Percentiles rank a stretch among this genome's conserved stretches.
These are phyloP conservation scores for Salvelinus alpinus DNA, from an alignment of 2,113 vertebrate genomes.

Conservation along the genomic window DNA sequence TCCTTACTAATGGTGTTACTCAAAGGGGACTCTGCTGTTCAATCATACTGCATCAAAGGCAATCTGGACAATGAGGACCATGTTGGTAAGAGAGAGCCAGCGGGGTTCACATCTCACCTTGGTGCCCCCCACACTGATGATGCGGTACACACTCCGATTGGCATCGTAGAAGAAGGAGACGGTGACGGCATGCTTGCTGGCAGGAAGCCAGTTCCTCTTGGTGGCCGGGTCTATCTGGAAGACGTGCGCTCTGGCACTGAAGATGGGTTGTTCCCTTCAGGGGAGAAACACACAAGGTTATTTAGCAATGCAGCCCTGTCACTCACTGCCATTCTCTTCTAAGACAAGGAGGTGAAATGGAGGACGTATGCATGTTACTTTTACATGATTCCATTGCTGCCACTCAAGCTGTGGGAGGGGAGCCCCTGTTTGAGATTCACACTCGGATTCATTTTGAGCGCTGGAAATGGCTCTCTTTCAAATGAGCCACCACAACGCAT, in stretches of 20 bases:
- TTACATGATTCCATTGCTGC: too few species aligned
- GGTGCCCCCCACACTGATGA: constrained; percentile 95
- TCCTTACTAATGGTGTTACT: too few species aligned
- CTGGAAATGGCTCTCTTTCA: too few species aligned
- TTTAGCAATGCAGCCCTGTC: neutral
- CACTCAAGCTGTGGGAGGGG: too few species aligned
- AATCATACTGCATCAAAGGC: too few species aligned
- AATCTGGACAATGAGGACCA: too few species aligned
- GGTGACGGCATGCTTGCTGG: constrained; percentile 90
- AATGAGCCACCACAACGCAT: too few species aligned
- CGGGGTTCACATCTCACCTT: constrained; percentile 75
- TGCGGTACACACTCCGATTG: constrained; percentile 87
- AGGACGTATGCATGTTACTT: neutral
- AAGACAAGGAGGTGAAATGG: constrained; percentile 4
- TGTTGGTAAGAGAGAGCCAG: neutral
- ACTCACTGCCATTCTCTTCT: too few species aligned
- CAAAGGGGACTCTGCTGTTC: too few species aligned
- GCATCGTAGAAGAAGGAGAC: constrained; percentile 86
- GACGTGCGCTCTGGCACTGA: constrained; percentile 92
- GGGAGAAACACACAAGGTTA: neutral
- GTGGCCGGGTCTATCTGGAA: constrained; percentile 97
- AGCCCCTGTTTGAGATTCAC: too few species aligned
- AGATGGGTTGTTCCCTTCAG: constrained; percentile 92
- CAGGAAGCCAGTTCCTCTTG: constrained; percentile 94
- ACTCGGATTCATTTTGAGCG: too few species aligned